phyloP scores from a whole-genome alignment of 2,113 vertebrate species.

The Atherinomorus stipes region DNA sequence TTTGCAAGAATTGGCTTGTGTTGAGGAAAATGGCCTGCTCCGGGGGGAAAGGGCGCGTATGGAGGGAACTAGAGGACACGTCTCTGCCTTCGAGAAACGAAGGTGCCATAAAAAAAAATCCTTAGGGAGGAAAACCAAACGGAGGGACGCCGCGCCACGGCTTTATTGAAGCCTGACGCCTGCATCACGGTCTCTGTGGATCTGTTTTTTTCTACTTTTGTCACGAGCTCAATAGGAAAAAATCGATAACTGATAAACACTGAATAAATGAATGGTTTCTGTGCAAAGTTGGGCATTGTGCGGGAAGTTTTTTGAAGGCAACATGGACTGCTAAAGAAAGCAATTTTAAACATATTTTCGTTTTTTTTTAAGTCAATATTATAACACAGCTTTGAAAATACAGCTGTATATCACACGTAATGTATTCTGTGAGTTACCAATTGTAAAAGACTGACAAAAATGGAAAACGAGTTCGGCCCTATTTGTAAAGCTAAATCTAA shows the following conservation, averaged over 20 bases:
- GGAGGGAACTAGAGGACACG: constrained; percentile 46
- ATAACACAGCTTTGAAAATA: not conserved
- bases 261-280: not conserved
- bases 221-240: not conserved
- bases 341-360: not conserved
- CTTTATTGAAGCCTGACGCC: constrained; percentile 3
- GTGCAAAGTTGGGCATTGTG: not conserved
- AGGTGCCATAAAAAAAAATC: constrained; percentile 82
- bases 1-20: constrained; percentile 71
- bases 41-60: constrained; percentile 9
- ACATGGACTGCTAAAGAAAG: not conserved
- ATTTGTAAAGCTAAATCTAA: not conserved
- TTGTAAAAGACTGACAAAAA: not conserved
- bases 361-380: no score
- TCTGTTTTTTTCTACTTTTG: not conserved
- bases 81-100: constrained; percentile 51
- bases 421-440: not conserved
- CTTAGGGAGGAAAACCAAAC: constrained; percentile 60
- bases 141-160: constrained; percentile 7
- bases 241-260: not conserved
- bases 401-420: not conserved
- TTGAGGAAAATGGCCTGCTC: constrained; percentile 7
- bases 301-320: not conserved
- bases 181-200: not conserved
- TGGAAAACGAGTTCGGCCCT: not conserved